phyloP scores from a whole-genome alignment of 2,113 vertebrate genomes.

The Hoplias malabaricus region DNA sequence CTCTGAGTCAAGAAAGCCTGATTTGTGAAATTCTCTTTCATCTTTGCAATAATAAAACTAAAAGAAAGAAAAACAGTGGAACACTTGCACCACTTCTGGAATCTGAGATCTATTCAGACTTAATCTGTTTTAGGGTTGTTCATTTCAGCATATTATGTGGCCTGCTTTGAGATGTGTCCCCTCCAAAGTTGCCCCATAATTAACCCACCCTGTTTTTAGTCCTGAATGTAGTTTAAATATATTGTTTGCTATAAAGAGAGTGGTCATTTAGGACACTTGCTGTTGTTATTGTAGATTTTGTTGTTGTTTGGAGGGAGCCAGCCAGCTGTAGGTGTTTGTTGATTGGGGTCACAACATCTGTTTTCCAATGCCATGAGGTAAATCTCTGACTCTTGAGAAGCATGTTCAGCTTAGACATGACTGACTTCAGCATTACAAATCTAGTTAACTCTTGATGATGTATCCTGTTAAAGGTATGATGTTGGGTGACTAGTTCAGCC shows the following conservation, averaged over 20 bases:
- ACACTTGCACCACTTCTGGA: constrained; percentile 16
- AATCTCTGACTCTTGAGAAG: background rate
- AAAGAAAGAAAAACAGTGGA: constrained; percentile 50
- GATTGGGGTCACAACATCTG: background rate
- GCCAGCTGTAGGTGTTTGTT: background rate
- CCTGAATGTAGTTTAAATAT: too few relatives aligned
- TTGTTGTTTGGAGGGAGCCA: background rate
- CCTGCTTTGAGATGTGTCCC: too few relatives aligned
- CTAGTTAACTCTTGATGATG: too few relatives aligned
- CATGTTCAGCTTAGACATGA: too few relatives aligned
- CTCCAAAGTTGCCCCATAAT: too few relatives aligned
- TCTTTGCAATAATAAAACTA: background rate
- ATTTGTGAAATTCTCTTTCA: background rate
- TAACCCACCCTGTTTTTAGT: too few relatives aligned
- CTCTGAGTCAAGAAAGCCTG: background rate
- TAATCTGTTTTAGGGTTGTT: background rate
- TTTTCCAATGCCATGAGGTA: background rate
- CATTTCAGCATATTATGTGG: too few relatives aligned
- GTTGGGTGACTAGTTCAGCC: too few relatives aligned
- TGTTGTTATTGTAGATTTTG: background rate
- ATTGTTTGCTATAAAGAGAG: too few relatives aligned
- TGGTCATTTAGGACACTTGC: too few relatives aligned
- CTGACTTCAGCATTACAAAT: too few relatives aligned
- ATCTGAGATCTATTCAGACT: background rate
- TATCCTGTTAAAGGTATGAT: too few relatives aligned